Base-by-base conservation (phyloP, 2,797 vertebrate genomes). In the Orientallactaga sibirica region DNA sequence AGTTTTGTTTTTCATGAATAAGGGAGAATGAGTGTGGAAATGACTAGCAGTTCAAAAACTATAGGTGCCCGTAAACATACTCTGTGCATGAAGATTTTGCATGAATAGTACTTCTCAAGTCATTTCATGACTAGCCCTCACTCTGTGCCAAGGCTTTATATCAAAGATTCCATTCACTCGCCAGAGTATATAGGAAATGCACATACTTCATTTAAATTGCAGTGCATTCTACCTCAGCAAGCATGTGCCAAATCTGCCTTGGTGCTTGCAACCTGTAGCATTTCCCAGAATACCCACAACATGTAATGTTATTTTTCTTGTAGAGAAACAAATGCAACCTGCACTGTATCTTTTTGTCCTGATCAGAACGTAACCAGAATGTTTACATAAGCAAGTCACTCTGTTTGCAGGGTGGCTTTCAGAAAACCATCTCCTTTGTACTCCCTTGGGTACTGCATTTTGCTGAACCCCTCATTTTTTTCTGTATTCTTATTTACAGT, bases 101-200 rank as follows among this genome's bases (percentile, higher is more conserved):
- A 19, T 27, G 37, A 74, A 16, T 88, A 12, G 1, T 25, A 18
- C 25, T 15, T 86, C 62, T 88, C 20, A 68, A 48, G 48, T 48
- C 48, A 48, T 48, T 8, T 10, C 5, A 48, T 48, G 48, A 48
- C 48, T 4, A 4, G 1, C 16, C 24, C 14, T 52, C 8, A n/a
- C 81, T 71, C 12, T 70, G 16, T 1, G 25, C 55, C 55, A 58
- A 58, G 16, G 55, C 12, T 58, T 58, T 58, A 16, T 58, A 14
- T 58, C 55, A 14, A 58, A 58, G 55, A 58, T 58, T 58, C 48
- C 55, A 58, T 58, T 58, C 55, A 58, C 86, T 97, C 96, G 71
- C 93, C 87, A 71, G 94, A 90, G 97, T 97, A 97, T 97, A 97
- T 67, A 94, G 74, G 62, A 75, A 92, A 71, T n/a, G 94, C 41